Percentiles rank a stretch among this genome's conserved stretches.
phyloP scores from a whole-genome alignment of 2,888 invertebrate genomes.

The Heliconius hortense region DNA sequence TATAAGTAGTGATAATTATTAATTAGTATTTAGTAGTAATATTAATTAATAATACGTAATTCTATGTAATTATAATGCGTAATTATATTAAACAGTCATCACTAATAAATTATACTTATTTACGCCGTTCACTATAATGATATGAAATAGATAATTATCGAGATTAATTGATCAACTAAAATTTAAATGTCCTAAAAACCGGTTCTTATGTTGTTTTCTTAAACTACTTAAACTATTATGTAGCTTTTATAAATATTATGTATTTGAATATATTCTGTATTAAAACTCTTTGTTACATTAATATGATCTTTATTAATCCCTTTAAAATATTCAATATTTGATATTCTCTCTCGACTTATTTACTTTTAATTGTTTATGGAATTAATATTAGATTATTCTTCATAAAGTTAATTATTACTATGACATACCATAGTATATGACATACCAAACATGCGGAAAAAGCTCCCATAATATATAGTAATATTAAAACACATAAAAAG shows the following conservation, averaged over 20 bases:
- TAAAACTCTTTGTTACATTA: not conserved
- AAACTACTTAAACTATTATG: not conserved
- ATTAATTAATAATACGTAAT: not conserved
- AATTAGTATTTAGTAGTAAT: not conserved
- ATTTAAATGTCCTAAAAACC: not conserved
- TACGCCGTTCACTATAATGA: not conserved
- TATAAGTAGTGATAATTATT: no score
- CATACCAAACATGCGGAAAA: not conserved
- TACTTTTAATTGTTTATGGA: no score
- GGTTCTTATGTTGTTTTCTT: not conserved
- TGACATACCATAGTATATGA: no score
- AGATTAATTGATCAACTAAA: conserved; percentile 1
- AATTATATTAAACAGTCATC: not conserved
- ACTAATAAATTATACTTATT: conserved; percentile 1
- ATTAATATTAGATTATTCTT: no score
- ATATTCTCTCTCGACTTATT: no score
- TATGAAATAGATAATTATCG: not conserved
- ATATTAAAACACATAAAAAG: not conserved
- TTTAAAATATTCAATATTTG: no score
- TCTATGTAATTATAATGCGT: not conserved
- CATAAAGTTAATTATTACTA: no score
- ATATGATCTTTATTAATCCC: not conserved
- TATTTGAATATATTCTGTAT: not conserved
- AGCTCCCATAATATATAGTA: not conserved
- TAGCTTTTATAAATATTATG: not conserved